These are phyloP conservation scores for Perca fluviatilis DNA, from an alignment of 2,113 vertebrate genomes.

Conservation along the genomic window DNA sequence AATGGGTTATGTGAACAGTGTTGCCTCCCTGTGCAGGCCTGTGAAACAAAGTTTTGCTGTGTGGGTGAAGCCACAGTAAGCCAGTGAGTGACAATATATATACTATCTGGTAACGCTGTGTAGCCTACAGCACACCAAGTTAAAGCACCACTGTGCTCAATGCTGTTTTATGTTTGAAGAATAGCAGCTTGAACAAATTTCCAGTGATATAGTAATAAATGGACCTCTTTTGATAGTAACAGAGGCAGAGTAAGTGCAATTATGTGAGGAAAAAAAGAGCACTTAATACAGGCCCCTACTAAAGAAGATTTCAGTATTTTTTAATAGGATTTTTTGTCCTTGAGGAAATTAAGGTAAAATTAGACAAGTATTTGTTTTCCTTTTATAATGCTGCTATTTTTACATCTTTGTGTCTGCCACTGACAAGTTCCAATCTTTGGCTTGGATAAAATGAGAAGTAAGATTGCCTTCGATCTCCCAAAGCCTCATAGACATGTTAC, in stretches of 20 bases:
- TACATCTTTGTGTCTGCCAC: background rate
- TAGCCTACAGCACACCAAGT: background rate
- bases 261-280: background rate
- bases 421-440: background rate
- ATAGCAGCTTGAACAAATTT: background rate
- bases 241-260: background rate
- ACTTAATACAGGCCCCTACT: background rate
- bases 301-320: background rate
- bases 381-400: background rate
- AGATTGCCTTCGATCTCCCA: background rate
- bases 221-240: background rate
- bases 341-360: background rate
- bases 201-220: background rate
- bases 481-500: background rate
- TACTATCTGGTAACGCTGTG: conserved; percentile 22
- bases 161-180: background rate
- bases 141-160: conserved; percentile 9
- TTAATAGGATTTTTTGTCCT: background rate
- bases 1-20: conserved; percentile 66
- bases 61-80: conserved; percentile 59
- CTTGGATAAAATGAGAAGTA: background rate
- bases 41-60: conserved; percentile 49
- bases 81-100: conserved; percentile 51
- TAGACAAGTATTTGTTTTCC: background rate
- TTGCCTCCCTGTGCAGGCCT: conserved; percentile 36